A percentile compares a stretch with the other conserved stretches of the same genome.
These are phyloP conservation scores for Columba janthina DNA, from an alignment of 2,113 vertebrate genomes.

Conservation along the genomic window DNA sequence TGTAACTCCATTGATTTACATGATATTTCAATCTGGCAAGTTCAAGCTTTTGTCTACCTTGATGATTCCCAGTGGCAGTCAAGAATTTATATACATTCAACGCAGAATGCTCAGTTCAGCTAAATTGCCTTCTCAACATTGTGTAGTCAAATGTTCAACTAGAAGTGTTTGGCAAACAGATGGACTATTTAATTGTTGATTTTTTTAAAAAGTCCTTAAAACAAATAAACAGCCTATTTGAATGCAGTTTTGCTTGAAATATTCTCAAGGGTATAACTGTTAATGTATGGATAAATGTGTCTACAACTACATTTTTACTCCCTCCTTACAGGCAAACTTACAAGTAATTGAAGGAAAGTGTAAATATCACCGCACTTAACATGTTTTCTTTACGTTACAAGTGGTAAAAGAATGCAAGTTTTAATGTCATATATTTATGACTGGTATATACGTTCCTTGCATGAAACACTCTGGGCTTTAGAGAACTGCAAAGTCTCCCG, in stretches of 20 bases:
- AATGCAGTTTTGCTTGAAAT: conserved; percentile 55
- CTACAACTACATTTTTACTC: conserved; percentile 38
- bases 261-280: conserved; percentile 39
- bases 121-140: conserved; percentile 39
- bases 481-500: not conserved
- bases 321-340: not conserved
- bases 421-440: not conserved
- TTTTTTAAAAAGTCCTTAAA: conserved; percentile 29
- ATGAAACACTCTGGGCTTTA: not conserved
- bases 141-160: conserved; percentile 50
- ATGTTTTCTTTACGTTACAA: not conserved
- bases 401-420: not conserved
- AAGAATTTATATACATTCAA: conserved; percentile 7
- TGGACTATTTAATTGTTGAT: conserved; percentile 53
- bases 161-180: conserved; percentile 48
- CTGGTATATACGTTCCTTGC: not conserved
- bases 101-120: conserved; percentile 44
- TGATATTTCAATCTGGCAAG: not conserved
- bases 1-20: not conserved
- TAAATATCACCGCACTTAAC: conserved; percentile 36
- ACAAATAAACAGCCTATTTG: conserved; percentile 56
- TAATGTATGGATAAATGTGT: conserved; percentile 48
- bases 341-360: not conserved
- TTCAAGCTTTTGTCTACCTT: not conserved
- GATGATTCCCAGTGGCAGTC: conserved; percentile 9